These are phyloP conservation scores for Congeria kusceri DNA, from an alignment of 2,888 invertebrate species.

Conservation along the genomic window DNA sequence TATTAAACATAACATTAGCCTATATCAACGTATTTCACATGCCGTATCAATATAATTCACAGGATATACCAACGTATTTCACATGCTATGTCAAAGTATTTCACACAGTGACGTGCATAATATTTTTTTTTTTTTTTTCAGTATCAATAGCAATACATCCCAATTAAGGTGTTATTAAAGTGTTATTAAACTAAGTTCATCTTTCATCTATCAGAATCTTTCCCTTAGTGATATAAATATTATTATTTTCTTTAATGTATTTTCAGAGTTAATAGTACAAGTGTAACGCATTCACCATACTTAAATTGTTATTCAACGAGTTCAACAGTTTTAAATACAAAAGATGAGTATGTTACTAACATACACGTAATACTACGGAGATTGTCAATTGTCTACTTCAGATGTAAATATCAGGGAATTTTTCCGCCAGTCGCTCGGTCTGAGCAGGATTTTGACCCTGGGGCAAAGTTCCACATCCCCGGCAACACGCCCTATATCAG, in stretches of 20 bases:
- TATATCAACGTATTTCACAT: not conserved
- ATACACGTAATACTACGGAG: not conserved
- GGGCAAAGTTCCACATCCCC: conserved; percentile 81
- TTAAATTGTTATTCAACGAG: not conserved
- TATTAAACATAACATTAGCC: not conserved
- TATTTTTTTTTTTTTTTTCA: too few relatives aligned
- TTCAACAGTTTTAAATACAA: too few relatives aligned
- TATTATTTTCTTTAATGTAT: too few relatives aligned
- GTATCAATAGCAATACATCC: too few relatives aligned
- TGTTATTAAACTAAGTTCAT: too few relatives aligned
- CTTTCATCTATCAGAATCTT: too few relatives aligned
- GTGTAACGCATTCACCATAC: not conserved
- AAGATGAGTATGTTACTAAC: too few relatives aligned
- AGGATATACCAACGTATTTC: not conserved
- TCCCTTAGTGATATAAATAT: too few relatives aligned
- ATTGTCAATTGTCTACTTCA: conserved; percentile 37
- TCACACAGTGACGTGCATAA: too few relatives aligned
- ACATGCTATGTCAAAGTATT: not conserved
- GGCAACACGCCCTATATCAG: conserved; percentile 80
- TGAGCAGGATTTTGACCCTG: conserved; percentile 81
- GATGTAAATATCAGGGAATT: conserved; percentile 82
- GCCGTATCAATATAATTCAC: not conserved
- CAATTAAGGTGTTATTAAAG: too few relatives aligned
- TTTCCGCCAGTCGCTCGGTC: conserved; percentile 80
- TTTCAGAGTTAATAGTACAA: not conserved